A percentile compares a stretch with the other conserved stretches of the same genome.
Conservation (phyloP, 2,888 invertebrate species). For the Caenorhabditis sp. region DNA sequence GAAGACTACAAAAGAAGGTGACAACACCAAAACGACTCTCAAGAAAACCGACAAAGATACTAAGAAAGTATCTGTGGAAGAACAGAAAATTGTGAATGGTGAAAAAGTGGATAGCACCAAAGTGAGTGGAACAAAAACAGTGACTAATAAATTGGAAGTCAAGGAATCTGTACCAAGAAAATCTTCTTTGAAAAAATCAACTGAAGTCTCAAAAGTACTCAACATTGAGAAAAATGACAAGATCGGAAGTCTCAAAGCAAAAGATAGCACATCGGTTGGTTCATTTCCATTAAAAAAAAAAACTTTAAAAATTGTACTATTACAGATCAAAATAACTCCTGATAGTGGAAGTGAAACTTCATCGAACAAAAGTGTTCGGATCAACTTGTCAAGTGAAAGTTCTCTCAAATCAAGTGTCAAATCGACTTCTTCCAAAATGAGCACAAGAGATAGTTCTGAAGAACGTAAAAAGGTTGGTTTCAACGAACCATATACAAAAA, state of each 20-base stretch:
- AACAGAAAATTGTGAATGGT: constrained; percentile 36
- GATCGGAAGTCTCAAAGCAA: constrained; percentile 23
- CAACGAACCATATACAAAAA: no score
- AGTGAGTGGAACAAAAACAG: constrained; percentile 27
- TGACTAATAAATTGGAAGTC: constrained; percentile 34
- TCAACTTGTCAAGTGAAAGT: constrained; percentile 26
- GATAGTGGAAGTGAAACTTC: constrained; percentile 35
- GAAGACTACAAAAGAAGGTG: constrained; percentile 21
- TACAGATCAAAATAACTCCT: constrained; percentile 31
- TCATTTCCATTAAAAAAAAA: no score
- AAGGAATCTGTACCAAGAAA: constrained; percentile 31
- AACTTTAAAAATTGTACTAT: background rate
- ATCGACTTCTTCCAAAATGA: constrained; percentile 27
- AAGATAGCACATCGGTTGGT: constrained; percentile 25
- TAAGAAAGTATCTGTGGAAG: constrained; percentile 25
- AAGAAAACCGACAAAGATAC: constrained; percentile 38
- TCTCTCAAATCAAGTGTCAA: constrained; percentile 34
- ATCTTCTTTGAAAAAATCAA: constrained; percentile 33
- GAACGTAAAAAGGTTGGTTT: constrained; percentile 45
- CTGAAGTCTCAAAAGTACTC: constrained; percentile 27
- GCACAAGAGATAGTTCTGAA: constrained; percentile 47
- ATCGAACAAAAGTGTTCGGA: constrained; percentile 32
- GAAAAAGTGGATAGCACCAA: constrained; percentile 31
- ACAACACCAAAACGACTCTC: constrained; percentile 20
- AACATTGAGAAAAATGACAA: constrained; percentile 32